Evolutionary conservation across 1,140 invertebrate genomes (phyloP), one percentile per base, ranked within the genome.

Genomic region (Coenobita brevimanus): DNA sequence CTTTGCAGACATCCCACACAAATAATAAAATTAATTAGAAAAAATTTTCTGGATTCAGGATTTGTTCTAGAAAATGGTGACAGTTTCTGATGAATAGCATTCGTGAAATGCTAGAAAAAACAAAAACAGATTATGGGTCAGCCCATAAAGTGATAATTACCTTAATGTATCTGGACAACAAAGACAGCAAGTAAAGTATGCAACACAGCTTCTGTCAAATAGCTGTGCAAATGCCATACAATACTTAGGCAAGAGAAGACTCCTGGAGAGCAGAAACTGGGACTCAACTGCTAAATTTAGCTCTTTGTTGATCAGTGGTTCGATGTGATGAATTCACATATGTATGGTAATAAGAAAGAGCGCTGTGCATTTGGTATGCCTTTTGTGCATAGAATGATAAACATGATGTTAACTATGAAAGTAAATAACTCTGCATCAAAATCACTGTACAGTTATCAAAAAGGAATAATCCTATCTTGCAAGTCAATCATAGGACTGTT

Each of bases 91-190:
- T 67, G 21, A 67, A n/a, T 67, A n/a, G 64, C n/a, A 67, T 67
- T 67, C n/a, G 64, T 67, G 64, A 67, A 24, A 67, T 67, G 64
- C n/a, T 67, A 67, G n/a, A 6, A 67, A 67, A 67, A 8, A 67
- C 64, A 67, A 67, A 67, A 67, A 67, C 64, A 67, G n/a, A 67
- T 8, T 67, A 67, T 67, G 64, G n/a, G 6, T 67, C n/a, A 67
- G 64, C 64, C 64, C n/a, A 67, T 67, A 67, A 67, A 50, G 6
- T 6, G 46, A 50, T 50, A 50, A 8, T 50, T 17, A 50, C 17
- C 46, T 50, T 8, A 50, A 6, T 50, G 46, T 6, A n/a, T n/a
- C n/a, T n/a, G n/a, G n/a, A 8, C 46, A 50, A 50, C 46, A 50
- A 17, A 50, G 46, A 17, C 46, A 50, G 46, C 46, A 17, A 50